These are phyloP conservation scores for Nilaparvata lugens DNA, from an alignment of 1,140 invertebrate species.

Conservation along the genomic window DNA sequence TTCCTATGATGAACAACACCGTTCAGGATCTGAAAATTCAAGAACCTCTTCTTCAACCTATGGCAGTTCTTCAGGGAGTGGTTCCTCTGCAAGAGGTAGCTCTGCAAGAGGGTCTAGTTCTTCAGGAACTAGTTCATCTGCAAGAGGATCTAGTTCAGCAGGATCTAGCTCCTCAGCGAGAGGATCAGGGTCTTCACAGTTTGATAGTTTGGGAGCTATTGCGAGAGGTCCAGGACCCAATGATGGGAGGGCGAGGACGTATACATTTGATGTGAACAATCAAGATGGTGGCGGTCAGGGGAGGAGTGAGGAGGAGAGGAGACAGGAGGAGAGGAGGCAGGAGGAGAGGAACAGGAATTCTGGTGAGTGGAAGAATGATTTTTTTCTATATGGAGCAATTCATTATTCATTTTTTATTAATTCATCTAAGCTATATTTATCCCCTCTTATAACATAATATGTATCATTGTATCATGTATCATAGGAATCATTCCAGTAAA, in stretches of 20 bases:
- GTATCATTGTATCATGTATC: too few relatives aligned
- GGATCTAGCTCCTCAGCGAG: too few relatives aligned
- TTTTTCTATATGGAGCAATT: too few relatives aligned
- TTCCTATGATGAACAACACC: not conserved
- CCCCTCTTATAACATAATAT: too few relatives aligned
- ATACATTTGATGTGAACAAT: slow-evolving; percentile 20
- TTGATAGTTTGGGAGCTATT: slow-evolving; percentile 17
- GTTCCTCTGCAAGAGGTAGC: not conserved
- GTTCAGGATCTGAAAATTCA: not conserved
- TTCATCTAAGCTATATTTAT: too few relatives aligned
- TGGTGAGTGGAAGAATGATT: too few relatives aligned
- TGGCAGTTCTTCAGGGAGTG: not conserved
- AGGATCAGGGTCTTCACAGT: slow-evolving; percentile 1
- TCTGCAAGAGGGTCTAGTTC: not conserved
- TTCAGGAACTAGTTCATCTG: not conserved
- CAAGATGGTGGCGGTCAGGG: too few relatives aligned
- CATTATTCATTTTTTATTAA: too few relatives aligned
- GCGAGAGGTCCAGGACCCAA: slow-evolving; percentile 15
- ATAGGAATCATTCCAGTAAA: too few relatives aligned
- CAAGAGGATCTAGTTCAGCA: too few relatives aligned
- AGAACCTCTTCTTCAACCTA: slow-evolving; percentile 5
- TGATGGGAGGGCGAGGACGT: slow-evolving; percentile 23
- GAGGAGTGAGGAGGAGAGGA: not conserved
- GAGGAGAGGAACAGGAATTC: too few relatives aligned
- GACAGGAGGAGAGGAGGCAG: too few relatives aligned